phyloP scores from a whole-genome alignment of 2,797 vertebrate species.

The Aythya fuligula region DNA sequence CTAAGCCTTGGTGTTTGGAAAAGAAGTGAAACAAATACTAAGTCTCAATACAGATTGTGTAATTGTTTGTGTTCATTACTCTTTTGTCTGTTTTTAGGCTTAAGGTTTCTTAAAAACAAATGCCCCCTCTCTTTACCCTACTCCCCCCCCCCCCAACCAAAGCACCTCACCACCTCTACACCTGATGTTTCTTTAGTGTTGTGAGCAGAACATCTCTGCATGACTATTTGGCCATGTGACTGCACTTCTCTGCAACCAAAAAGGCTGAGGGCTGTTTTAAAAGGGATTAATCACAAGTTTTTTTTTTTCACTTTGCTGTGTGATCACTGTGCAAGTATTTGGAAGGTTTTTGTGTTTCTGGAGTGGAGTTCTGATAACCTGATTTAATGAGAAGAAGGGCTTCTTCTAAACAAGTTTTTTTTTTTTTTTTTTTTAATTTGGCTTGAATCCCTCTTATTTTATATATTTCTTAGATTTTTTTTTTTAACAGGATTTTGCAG shows the following conservation, averaged over 20 bases:
- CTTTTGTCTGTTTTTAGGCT: not conserved
- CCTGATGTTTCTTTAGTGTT: not conserved
- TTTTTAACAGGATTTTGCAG: not conserved
- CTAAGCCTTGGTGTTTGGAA: not conserved
- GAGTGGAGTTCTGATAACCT: not conserved
- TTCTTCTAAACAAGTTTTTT: not conserved
- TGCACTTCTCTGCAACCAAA: not conserved
- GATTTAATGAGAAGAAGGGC: not conserved
- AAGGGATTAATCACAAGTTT: not conserved
- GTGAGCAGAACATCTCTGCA: not conserved
- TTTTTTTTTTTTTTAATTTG: not conserved
- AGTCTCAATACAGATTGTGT: not conserved
- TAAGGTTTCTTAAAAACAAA: not conserved
- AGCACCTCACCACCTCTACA: not conserved
- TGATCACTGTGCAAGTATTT: not conserved
- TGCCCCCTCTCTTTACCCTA: accelerated
- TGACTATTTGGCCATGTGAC: accelerated
- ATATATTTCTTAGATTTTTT: not conserved
- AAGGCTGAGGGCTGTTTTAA: not conserved
- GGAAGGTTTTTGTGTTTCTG: not conserved
- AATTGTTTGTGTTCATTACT: not conserved
- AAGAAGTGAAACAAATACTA: not conserved
- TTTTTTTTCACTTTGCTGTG: not conserved
- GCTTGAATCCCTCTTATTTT: not conserved
- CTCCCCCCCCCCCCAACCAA: accelerated